phyloP scores from a whole-genome alignment of 2,888 invertebrate genomes.

The Tenthredo mesomela region DNA sequence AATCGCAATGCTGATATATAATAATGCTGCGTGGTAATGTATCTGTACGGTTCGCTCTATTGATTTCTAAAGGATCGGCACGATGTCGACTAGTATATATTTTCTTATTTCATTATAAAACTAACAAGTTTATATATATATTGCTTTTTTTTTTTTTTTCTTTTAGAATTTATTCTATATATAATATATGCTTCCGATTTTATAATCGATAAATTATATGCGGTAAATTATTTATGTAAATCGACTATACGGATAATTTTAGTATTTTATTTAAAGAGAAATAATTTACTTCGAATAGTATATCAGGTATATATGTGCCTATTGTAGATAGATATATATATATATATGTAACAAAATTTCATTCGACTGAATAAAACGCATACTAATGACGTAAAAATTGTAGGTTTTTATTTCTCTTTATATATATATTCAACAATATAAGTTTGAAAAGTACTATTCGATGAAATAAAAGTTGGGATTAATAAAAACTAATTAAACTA shows the following conservation, averaged over 20 bases:
- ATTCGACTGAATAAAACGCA: neutral
- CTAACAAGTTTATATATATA: neutral
- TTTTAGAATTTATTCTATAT: neutral
- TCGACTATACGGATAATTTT: neutral
- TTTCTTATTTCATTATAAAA: neutral
- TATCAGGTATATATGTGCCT: neutral
- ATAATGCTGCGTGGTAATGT: neutral
- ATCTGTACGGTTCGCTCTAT: neutral
- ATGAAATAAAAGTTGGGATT: neutral
- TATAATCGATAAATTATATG: neutral
- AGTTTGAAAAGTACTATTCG: too few species aligned
- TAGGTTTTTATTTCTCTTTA: too few species aligned
- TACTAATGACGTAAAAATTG: too few species aligned
- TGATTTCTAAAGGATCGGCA: neutral
- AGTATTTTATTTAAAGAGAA: neutral
- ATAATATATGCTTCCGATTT: neutral
- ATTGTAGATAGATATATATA: too few species aligned
- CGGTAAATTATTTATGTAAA: neutral
- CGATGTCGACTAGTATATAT: neutral
- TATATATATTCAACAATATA: too few species aligned
- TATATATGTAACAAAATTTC: neutral
- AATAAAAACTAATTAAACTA: neutral
- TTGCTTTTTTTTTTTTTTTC: neutral
- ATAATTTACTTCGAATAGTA: neutral
- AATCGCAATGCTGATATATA: constrained; percentile 6